A percentile compares a stretch with the other conserved stretches of the same genome.
Conservation (phyloP, 2,888 invertebrate genomes). For the Drosophila sordidula region DNA sequence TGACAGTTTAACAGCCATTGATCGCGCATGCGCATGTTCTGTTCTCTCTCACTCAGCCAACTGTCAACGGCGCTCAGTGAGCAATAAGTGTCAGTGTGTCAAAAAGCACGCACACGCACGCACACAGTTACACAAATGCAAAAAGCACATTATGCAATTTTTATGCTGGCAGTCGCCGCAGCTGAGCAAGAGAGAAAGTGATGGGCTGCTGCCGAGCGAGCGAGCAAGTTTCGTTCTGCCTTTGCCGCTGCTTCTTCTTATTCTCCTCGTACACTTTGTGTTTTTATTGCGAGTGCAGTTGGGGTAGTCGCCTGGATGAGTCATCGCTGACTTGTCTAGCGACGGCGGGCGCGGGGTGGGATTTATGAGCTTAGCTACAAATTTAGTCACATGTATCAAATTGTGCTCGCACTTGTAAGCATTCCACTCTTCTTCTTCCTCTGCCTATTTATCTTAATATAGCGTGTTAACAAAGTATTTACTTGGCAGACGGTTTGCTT, state of each 20-base stretch:
- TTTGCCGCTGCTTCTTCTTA: slow-evolving; percentile 15
- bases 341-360: neutral
- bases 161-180: slow-evolving; percentile 49
- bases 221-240: slow-evolving; percentile 33
- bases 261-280: slow-evolving; percentile 9
- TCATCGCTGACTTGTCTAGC: slow-evolving; percentile 31
- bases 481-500: slow-evolving; percentile 2
- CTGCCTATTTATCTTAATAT: neutral
- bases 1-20: slow-evolving; percentile 58
- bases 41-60: slow-evolving; percentile 21
- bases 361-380: slow-evolving; percentile 26
- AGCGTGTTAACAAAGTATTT: slow-evolving; percentile 1
- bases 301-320: slow-evolving; percentile 57
- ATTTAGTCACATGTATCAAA: slow-evolving; percentile 18
- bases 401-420: slow-evolving; percentile 43
- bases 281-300: slow-evolving; percentile 39
- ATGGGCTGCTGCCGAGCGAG: slow-evolving; percentile 14
- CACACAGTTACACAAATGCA: slow-evolving; percentile 13
- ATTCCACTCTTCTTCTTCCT: slow-evolving; percentile 25
- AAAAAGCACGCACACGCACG: slow-evolving; percentile 43
- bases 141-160: slow-evolving; percentile 73
- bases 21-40: slow-evolving; percentile 54
- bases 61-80: slow-evolving; percentile 40
- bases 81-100: slow-evolving; percentile 83
- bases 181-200: slow-evolving; percentile 48